These are phyloP conservation scores for Metallyticus violacea DNA, from an alignment of 2,888 invertebrate species.

Conservation along the genomic window DNA sequence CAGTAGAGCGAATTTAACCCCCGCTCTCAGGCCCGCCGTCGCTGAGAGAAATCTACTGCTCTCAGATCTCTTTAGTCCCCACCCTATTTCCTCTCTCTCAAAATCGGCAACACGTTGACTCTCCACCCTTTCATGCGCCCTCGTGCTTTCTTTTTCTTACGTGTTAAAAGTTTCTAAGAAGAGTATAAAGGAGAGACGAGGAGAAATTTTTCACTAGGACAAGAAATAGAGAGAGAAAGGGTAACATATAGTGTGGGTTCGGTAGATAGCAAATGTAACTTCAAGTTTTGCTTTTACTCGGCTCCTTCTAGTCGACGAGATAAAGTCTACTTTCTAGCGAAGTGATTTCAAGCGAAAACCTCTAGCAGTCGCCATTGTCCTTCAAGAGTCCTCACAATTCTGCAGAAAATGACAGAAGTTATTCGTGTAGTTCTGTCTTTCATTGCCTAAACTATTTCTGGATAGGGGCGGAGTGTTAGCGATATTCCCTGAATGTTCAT, in stretches of 20 bases:
- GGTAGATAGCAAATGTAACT: neutral
- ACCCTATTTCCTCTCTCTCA: neutral
- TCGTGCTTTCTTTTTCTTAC: neutral
- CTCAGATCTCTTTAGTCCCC: neutral
- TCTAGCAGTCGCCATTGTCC: neutral
- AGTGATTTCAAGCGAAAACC: neutral
- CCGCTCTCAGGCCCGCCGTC: neutral
- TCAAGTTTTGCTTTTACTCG: neutral
- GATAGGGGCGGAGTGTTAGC: too few relatives aligned
- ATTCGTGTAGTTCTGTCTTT: neutral
- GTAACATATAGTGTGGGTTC: neutral
- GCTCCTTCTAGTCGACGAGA: neutral
- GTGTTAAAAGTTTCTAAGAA: neutral
- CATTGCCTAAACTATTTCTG: too few relatives aligned
- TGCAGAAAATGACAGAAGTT: neutral
- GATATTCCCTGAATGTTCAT: too few relatives aligned
- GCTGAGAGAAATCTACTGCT: neutral
- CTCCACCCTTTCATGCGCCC: too few relatives aligned
- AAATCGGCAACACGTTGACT: neutral
- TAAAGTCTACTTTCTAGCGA: neutral
- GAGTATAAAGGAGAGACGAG: neutral
- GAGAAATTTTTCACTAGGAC: neutral
- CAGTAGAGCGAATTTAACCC: neutral
- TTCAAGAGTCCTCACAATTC: neutral
- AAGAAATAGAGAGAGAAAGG: neutral